Conservation (phyloP, 2,797 vertebrate genomes). For the Sarcophilus harrisii region DNA sequence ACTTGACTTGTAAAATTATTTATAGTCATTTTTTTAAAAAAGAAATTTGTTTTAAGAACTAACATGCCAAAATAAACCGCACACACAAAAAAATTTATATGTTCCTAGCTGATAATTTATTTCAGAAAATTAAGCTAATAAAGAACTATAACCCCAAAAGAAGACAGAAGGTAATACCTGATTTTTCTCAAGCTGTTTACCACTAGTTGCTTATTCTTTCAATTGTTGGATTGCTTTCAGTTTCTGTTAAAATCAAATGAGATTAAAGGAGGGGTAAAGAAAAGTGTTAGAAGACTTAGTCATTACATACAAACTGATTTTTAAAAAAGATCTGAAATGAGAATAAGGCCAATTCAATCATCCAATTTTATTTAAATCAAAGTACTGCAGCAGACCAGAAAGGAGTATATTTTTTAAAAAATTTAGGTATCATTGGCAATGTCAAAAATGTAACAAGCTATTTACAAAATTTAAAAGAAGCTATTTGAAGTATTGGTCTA, state of each 20-base stretch:
- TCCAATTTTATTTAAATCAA: conserved; percentile 8
- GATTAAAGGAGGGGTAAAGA: conserved; percentile 17
- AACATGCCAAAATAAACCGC: no score
- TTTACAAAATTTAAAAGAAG: not conserved
- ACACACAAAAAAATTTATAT: not conserved
- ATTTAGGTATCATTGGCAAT: not conserved
- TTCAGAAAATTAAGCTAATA: conserved; percentile 9
- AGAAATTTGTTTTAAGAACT: not conserved
- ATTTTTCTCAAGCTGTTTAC: conserved; percentile 95
- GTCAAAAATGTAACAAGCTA: not conserved
- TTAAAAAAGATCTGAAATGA: not conserved
- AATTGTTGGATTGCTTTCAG: conserved; percentile 95
- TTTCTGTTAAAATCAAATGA: conserved; percentile 87
- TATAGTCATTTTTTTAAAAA: conserved; percentile 14
- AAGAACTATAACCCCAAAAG: not conserved
- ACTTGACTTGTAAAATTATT: conserved; percentile 28
- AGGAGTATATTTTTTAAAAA: conserved; percentile 18
- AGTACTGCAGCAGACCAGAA: not conserved
- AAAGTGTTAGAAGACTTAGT: conserved; percentile 26
- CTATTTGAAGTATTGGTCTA: conserved; percentile 79
- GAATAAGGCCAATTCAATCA: conserved; percentile 15
- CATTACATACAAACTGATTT: conserved; percentile 29
- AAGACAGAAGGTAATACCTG: conserved; percentile 87
- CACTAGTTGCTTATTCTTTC: conserved; percentile 93
- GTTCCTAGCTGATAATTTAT: not conserved